Conservation (phyloP, 1,140 invertebrate species). For the Temnothorax curvispinosus region DNA sequence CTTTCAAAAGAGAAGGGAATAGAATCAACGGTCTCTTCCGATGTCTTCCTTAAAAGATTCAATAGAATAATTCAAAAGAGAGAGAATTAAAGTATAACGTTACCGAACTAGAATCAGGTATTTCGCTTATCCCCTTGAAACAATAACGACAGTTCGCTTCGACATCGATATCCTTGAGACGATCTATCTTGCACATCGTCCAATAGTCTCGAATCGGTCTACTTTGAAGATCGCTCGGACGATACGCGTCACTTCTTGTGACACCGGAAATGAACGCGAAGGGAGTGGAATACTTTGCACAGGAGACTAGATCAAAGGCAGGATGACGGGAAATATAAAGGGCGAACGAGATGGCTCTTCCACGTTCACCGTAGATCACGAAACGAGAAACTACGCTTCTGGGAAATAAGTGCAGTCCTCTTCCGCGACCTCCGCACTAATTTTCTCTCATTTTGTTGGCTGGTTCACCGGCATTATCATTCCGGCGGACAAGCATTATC, state of each 20-base stretch:
- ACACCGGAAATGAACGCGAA: conserved; percentile 22
- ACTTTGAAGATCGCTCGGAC: conserved; percentile 32
- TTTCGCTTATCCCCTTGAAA: not conserved
- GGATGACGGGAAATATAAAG: not conserved
- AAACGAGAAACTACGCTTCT: not conserved
- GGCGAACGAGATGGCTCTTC: not conserved
- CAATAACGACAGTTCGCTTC: not conserved
- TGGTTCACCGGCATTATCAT: conserved; percentile 12
- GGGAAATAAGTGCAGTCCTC: conserved; percentile 15
- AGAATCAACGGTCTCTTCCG: not conserved
- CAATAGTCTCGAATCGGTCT: not conserved
- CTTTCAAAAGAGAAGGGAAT: not conserved
- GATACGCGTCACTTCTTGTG: not conserved
- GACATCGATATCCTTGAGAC: not conserved
- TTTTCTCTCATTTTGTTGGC: conserved; percentile 28
- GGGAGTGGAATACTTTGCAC: not conserved
- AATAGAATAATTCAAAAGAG: not conserved
- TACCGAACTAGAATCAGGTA: not conserved
- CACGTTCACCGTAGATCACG: too few relatives aligned
- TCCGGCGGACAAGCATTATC: not conserved
- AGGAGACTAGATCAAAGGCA: conserved; percentile 33
- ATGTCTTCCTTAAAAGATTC: not conserved
- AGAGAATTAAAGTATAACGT: not conserved
- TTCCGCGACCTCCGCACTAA: not conserved
- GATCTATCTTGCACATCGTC: not conserved